phyloP scores from a whole-genome alignment of 2,797 vertebrate genomes.

The Danio albolineatus region DNA sequence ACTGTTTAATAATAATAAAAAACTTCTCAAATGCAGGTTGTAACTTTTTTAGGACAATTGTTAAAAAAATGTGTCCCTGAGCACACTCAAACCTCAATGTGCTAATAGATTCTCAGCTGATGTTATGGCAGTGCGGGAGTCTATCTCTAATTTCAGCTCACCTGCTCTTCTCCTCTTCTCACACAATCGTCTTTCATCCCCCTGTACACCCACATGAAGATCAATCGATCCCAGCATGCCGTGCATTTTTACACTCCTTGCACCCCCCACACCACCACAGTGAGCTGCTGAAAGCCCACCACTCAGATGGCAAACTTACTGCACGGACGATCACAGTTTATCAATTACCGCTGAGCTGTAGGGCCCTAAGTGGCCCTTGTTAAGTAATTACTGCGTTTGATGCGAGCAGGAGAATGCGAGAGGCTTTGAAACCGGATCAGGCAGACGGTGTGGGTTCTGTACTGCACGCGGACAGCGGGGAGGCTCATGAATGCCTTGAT shows the following conservation, averaged over 20 bases:
- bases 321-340: conserved; percentile 81
- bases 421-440: conserved; percentile 84
- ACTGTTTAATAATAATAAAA: no score
- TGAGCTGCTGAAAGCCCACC: conserved; percentile 6
- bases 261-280: conserved; percentile 24
- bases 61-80: conserved; percentile 16
- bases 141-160: conserved; percentile 42
- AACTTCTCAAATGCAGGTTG: neutral
- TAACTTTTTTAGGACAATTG: neutral
- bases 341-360: conserved; percentile 69
- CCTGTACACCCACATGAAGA: conserved; percentile 3
- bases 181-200: conserved; percentile 24
- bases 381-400: conserved; percentile 83
- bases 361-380: conserved; percentile 70
- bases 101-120: neutral
- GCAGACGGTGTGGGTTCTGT: conserved; percentile 10
- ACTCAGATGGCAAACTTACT: conserved; percentile 60
- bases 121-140: neutral
- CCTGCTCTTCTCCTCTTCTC: conserved; percentile 14
- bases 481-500: conserved; percentile 51
- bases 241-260: conserved; percentile 25
- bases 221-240: conserved; percentile 41
- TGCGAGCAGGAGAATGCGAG: conserved; percentile 69
- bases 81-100: neutral
- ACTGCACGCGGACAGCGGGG: conserved; percentile 28